Evolutionary conservation across 2,113 vertebrate species (phyloP).

Genomic region (Ammodramus savannarum): DNA sequence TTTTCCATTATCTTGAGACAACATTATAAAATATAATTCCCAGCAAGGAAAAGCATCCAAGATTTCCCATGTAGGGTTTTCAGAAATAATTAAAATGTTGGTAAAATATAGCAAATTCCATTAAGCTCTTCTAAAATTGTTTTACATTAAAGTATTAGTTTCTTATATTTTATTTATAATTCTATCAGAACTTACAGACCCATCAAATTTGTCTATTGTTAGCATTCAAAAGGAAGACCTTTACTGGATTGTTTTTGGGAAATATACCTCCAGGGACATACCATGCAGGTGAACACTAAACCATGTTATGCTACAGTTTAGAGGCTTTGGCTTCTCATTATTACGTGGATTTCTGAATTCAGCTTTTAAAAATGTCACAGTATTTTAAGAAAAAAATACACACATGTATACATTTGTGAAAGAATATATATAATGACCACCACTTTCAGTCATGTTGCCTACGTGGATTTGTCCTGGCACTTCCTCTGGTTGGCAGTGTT

Average conservation of each 20-base stretch:
- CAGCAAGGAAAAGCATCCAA: background rate
- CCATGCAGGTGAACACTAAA: background rate
- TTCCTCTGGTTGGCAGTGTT: background rate
- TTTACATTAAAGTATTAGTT: background rate
- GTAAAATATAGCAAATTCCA: background rate
- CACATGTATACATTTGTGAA: background rate
- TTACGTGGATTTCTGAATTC: background rate
- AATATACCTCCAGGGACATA: background rate
- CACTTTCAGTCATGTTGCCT: background rate
- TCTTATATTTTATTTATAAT: background rate
- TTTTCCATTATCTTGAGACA: background rate
- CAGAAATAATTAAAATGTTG: background rate
- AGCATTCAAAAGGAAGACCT: background rate
- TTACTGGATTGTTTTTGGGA: background rate
- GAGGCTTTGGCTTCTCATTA: background rate
- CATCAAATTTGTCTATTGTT: background rate
- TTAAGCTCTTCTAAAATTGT: background rate
- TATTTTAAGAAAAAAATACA: background rate
- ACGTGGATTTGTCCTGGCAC: background rate
- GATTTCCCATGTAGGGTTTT: background rate
- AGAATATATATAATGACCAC: background rate
- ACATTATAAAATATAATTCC: background rate
- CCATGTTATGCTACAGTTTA: background rate
- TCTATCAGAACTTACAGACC: background rate
- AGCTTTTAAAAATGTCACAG: background rate